These are phyloP conservation scores for Phymatocera aterrima DNA, from an alignment of 2,888 invertebrate genomes.

Conservation along the genomic window DNA sequence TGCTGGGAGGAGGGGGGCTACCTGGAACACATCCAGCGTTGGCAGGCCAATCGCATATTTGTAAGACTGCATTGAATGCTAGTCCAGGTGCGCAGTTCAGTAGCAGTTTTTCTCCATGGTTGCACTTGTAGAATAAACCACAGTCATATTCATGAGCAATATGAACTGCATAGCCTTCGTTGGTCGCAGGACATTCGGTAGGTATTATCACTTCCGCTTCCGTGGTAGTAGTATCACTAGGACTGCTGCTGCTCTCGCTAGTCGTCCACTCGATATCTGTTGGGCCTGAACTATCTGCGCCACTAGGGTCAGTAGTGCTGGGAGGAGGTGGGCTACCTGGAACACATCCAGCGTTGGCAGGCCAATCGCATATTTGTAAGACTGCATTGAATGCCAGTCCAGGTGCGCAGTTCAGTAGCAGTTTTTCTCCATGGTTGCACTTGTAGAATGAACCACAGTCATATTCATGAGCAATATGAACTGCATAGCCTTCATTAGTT, in stretches of 20 bases:
- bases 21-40: conserved; percentile 48
- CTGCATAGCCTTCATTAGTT: not conserved
- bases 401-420: conserved; percentile 48
- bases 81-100: conserved; percentile 49
- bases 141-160: conserved; percentile 57
- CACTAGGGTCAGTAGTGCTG: not conserved
- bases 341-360: conserved; percentile 49
- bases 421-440: conserved; percentile 50
- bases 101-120: conserved; percentile 40
- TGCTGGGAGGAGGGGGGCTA: too few relatives aligned
- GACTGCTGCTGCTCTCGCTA: not conserved
- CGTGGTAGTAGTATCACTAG: too few relatives aligned
- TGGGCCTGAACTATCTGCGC: not conserved
- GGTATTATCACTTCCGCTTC: not conserved
- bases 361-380: conserved; percentile 52
- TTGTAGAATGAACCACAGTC: conserved; percentile 55
- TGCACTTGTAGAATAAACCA: conserved; percentile 55
- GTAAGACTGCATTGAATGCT: conserved; percentile 50
- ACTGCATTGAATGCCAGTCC: conserved; percentile 50
- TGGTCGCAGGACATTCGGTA: conserved; percentile 44
- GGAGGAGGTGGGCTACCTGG: not conserved
- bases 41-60: conserved; percentile 53
- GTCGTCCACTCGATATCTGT: not conserved
- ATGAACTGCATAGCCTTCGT: not conserved
- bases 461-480: conserved; percentile 54